Base-by-base conservation (phyloP, 2,888 invertebrate species). In the Slavum lentiscoides region DNA sequence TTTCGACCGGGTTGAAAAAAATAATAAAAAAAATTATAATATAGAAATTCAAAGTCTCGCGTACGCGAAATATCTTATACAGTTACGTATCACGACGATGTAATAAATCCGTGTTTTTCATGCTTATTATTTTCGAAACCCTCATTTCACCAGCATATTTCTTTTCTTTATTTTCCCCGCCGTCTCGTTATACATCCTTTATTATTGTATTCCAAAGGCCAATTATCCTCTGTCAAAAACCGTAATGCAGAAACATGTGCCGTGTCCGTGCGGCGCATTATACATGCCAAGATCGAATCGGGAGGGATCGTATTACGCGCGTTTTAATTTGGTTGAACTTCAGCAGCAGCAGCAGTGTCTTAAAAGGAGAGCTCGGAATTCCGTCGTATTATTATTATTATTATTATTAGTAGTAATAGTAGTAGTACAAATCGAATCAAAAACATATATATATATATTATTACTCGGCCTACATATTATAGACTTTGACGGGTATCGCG, bases 91-190 rank as follows among this genome's bases (percentile, higher is more conserved):
- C 23, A 13, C 30, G 9, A 62, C 4, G 30, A 1, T 4, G 30
- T 73, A 23, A 49, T 23, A 43, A 61, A 43, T 11, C 43, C 39
- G 23, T 2, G 49, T n/a, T 62, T 62, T 62, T 30, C 9, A 53
- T n/a, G 53, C 30, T 74, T 53, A 74, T 74, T 74, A 62, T 74
- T 53, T 74, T n/a, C 30, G 30, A 62, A 62, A 62, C 37, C 37
- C 49, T 62, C 30, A 4, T 13, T 61, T 23, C n/a, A 30, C 30
- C 5, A 11, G n/a, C 62, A 53, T 11, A 13, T 11, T 23, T 23
- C n/a, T 61, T 43, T 61, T 19, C 2, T 13, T 43, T 43, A 1
- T 30, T 4, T 30, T 30, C 30, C 1, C 30, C 30, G 4, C 30
- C 30, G 30, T 30, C 8, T 61, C 21, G 8, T 39, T 39, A 39